Evolutionary conservation across 2,888 invertebrate species (phyloP).

Genomic region (Priocnemis perturbator): DNA sequence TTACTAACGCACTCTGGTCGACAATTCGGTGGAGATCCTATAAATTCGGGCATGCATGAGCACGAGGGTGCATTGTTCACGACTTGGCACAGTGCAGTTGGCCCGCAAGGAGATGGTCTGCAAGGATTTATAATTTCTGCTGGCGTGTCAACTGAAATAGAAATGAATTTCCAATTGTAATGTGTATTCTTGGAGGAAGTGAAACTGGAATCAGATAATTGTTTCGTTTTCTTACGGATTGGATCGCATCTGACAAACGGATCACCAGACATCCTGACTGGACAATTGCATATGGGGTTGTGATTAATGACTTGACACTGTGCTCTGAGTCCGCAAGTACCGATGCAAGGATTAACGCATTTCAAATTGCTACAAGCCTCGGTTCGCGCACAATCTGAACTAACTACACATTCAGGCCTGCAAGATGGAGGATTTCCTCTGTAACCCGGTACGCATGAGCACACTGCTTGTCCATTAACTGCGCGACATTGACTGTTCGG

Average conservation of each 20-base stretch:
- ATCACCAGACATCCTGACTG: slow-evolving; percentile 78
- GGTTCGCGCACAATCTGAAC: slow-evolving; percentile 86
- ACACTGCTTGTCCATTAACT: slow-evolving; percentile 85
- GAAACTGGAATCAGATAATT: not conserved
- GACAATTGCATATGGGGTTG: slow-evolving; percentile 80
- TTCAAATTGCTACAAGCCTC: slow-evolving; percentile 82
- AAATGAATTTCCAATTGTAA: not conserved
- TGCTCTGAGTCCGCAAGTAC: slow-evolving; percentile 76
- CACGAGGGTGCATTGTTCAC: slow-evolving; percentile 82
- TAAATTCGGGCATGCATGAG: slow-evolving; percentile 77
- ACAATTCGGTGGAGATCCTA: slow-evolving; percentile 77
- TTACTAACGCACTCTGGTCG: slow-evolving; percentile 73
- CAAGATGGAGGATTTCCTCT: slow-evolving; percentile 89
- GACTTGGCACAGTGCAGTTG: slow-evolving; percentile 82
- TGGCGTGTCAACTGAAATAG: slow-evolving; percentile 57
- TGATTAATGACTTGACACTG: slow-evolving; percentile 79
- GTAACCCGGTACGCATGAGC: slow-evolving; percentile 87
- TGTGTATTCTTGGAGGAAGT: not conserved
- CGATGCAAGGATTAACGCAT: slow-evolving; percentile 85
- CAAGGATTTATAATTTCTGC: slow-evolving; percentile 81
- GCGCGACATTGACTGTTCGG: slow-evolving; percentile 89
- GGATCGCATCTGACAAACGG: slow-evolving; percentile 77
- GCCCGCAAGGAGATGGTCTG: slow-evolving; percentile 84
- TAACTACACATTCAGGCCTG: slow-evolving; percentile 88
- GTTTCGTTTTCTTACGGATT: slow-evolving; percentile 39